phyloP scores from a whole-genome alignment of 1,140 invertebrate species.

The Neuroterus valhalla region DNA sequence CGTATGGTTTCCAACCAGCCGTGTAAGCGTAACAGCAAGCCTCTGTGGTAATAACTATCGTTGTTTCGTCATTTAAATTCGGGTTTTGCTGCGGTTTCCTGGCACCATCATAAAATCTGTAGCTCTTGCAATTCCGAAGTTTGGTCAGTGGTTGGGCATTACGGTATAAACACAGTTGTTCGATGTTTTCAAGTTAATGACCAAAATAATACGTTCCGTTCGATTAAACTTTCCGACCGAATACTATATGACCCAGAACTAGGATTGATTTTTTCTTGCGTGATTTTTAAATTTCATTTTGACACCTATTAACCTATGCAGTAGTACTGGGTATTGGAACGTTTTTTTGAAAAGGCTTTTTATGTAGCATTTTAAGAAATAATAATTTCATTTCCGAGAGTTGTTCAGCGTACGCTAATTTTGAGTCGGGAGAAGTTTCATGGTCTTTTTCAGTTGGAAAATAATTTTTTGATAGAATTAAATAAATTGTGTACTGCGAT shows the following conservation, averaged over 20 bases:
- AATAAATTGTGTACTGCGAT: no score
- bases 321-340: no score
- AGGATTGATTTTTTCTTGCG: no score
- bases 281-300: no score
- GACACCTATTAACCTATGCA: no score
- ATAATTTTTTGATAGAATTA: no score
- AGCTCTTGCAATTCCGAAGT: constrained; percentile 18
- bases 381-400: no score
- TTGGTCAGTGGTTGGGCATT: constrained; percentile 4
- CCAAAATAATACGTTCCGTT: not conserved
- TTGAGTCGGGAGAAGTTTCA: no score
- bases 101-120: constrained; percentile 22
- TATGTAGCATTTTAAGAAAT: no score
- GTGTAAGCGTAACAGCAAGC: constrained; percentile 6
- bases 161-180: constrained; percentile 5
- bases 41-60: constrained; percentile 12
- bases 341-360: no score
- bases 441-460: no score
- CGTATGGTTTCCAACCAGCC: constrained; percentile 19
- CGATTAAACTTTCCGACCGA: not conserved
- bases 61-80: constrained; percentile 26
- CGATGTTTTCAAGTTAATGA: constrained; percentile 25
- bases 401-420: no score
- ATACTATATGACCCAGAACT: not conserved
- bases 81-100: constrained; percentile 24